Evolutionary conservation across 23 tunicate species (phyloP), one percentile per base, ranked within the genome.

Genomic region (Ciona savignyi): DNA sequence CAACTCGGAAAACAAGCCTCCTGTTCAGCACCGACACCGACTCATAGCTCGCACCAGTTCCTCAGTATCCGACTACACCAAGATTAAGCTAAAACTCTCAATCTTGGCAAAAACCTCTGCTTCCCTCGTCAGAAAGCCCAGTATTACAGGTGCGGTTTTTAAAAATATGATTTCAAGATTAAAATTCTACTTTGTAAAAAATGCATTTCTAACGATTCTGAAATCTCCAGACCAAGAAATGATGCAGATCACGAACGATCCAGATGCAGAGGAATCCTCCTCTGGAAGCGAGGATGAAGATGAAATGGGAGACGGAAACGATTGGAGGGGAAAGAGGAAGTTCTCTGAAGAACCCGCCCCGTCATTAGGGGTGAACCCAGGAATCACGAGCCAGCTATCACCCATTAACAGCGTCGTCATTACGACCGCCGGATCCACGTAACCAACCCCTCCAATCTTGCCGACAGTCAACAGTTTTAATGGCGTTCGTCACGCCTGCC

Each of bases 71-170:
- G 87, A 88, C 70, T 88, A 78, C 71, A 88, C 95, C 25, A 82
- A 81, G 48, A 48, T 33, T 51, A 89, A 74, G 63, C 62, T 89
- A 48, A 83, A 83, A 48, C 78, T 35, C 48, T 60, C 84, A 27
- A 89, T 89, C n/a, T 62, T 83, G 34, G 77, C 80, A 27, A 51
- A 73, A 2, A 89, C 89, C 0, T 89, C 96, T 0, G 96, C 96
- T 26, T 80, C 96, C 0, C 78, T 89, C 11, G 86, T 89, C 64
- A 60, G 88, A 23, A 89, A 89, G 30, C 96, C 96, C 2, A 89
- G 96, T 62, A 89, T 89, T 30, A 89, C 96, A 65, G 91, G 91
- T 85, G 4, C 4, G 66, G 11, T 75, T n/a, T n/a, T n/a, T n/a
- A n/a, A n/a, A n/a, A n/a, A n/a, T n/a, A n/a, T n/a, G n/a, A n/a